Evolutionary conservation across 1,140 invertebrate species (phyloP), one percentile per base, ranked within the genome.

Genomic region (Rhopalosiphum padi): DNA sequence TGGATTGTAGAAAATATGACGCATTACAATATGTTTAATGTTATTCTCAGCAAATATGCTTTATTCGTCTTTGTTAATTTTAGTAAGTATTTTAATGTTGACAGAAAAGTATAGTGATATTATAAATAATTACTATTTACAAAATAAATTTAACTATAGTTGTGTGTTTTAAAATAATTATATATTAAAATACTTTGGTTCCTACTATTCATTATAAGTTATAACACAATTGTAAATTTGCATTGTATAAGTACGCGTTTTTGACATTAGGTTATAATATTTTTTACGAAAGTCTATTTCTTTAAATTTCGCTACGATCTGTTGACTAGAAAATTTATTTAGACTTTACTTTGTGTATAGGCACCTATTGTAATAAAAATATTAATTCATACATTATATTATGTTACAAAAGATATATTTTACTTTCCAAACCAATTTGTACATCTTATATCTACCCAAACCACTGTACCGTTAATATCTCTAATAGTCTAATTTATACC

Each of bases 341-440:
- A 25, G 5, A n/a, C 15, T 68, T 51, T 1, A n/a, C 41, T 41
- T 41, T 41, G 2, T 41, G 2, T 68, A 18, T 68, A 18, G 60
- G 15, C 15, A 68, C 30, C 18, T 37, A 15, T 30, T 8, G 43
- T 87, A n/a, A 87, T 87, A 8, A 87, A 48, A 30, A 11, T 68
- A 82, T 37, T 37, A 35, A 35, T 0, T 23, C 37, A 35, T n/a
- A 60, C 41, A 85, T 22, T 37, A 30, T 85, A 85, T 41, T 25
- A 41, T 41, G 41, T 89, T 51, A 89, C 51, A 7, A 21, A 35
- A 53, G 23, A 53, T 35, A 18, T 37, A 51, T 89, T 53, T 89
- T 89, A 89, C 87, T 89, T 89, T 89, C 87, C 21, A 53, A 89
- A 37, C 51, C 21, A 35, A 83, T 85, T 41, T 43, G 23, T 30